Conservation (phyloP, 2,797 vertebrate genomes). For the Centropyge bicolor region DNA sequence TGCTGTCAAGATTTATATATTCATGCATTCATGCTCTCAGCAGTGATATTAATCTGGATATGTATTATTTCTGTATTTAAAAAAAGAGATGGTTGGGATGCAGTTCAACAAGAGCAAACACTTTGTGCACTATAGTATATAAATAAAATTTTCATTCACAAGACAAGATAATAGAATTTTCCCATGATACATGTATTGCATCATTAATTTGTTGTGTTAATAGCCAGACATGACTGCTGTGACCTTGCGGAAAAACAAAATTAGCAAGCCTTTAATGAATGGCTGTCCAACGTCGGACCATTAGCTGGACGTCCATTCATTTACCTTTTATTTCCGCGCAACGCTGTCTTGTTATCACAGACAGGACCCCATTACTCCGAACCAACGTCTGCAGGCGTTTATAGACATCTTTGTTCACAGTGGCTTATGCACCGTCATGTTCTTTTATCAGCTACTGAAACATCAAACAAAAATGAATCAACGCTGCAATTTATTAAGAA, state of each 20-base stretch:
- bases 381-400: neutral
- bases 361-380: conserved; percentile 16
- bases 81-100: conserved; percentile 24
- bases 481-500: conserved; percentile 11
- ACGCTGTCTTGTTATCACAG: conserved; percentile 22
- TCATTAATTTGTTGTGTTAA: conserved; percentile 26
- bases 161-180: conserved; percentile 3
- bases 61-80: conserved; percentile 40
- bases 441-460: neutral
- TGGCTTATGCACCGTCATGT: neutral
- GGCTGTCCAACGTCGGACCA: conserved; percentile 2
- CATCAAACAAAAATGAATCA: conserved; percentile 7
- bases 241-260: conserved; percentile 24
- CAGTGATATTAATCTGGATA: conserved; percentile 49
- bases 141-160: neutral
- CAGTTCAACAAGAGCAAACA: conserved; percentile 7
- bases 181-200: neutral
- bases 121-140: neutral
- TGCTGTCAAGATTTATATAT: conserved; percentile 52
- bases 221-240: neutral
- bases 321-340: conserved; percentile 19
- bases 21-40: conserved; percentile 50
- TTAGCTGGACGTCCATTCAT: conserved; percentile 18
- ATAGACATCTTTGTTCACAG: conserved; percentile 1
- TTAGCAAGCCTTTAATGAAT: conserved; percentile 28